Evolutionary conservation across 2,888 invertebrate genomes (phyloP), one percentile per base, ranked within the genome.

Genomic region (Ceraclea dissimilis): DNA sequence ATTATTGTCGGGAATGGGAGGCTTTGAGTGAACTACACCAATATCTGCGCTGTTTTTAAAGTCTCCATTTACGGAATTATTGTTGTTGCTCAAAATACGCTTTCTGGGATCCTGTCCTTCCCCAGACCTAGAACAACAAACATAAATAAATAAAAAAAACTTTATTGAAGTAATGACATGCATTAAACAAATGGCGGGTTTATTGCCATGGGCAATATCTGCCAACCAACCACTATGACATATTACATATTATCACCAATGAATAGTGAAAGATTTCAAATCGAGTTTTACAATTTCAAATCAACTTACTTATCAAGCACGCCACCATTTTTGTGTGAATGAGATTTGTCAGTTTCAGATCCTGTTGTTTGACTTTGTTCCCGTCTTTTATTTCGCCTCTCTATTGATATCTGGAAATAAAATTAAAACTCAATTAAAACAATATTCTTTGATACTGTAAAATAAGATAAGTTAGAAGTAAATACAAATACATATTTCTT

Each of bases 271-370:
- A 8, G 11, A 8, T n/a, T n/a, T n/a, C n/a, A n/a, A n/a, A n/a
- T n/a, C n/a, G n/a, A n/a, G n/a, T n/a, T n/a, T n/a, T n/a, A n/a
- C n/a, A n/a, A n/a, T n/a, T n/a, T n/a, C 13, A 16, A 5, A 39
- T 39, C 13, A n/a, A 70, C 70, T 71, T 65, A 72, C 72, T 71
- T 72, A 65, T 71, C 70, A 53, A 69, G 68, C 16, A 67, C 67
- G 4, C 69, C 68, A 56, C 70, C 70, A 82, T 74, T 82, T 70
- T 82, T 85, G 68, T 81, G 86, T 0, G 88, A 88, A 60, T 85
- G 83, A 0, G 89, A 89, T 61, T 83, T 83, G 63, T 90, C 90
- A 0, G 89, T 90, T 67, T 90, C 90, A 0, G 89, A 89, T 1
- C 87, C 88, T 0, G 88, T 88, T 0, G 84, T 81, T 66, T 79